These are phyloP conservation scores for Reinhardtius hippoglossoides DNA, from an alignment of 2,113 vertebrate species.

Conservation along the genomic window DNA sequence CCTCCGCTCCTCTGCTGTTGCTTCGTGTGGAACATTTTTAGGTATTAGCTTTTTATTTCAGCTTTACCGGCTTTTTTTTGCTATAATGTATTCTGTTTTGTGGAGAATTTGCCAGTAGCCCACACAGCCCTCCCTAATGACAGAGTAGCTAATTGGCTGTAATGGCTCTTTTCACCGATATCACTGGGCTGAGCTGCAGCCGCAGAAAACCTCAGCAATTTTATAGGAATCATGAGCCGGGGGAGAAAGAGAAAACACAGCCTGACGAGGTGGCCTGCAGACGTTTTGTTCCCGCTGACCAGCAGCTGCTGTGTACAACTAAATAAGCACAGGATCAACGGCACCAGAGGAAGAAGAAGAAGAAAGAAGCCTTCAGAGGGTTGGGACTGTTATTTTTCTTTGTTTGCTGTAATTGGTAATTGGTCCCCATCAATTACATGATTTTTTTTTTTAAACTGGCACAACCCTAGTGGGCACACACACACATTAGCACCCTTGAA, in stretches of 20 bases:
- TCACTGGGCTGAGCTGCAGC: slow-evolving; percentile 65
- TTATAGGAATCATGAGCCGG: slow-evolving; percentile 58
- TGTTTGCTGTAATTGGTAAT: slow-evolving; percentile 31
- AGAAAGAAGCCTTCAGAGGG: not conserved
- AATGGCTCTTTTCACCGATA: slow-evolving; percentile 79
- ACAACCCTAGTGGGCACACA: slow-evolving; percentile 27
- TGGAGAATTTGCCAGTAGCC: slow-evolving; percentile 66
- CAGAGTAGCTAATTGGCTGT: slow-evolving; percentile 78
- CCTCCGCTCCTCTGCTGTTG: slow-evolving; percentile 7
- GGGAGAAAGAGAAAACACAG: not conserved
- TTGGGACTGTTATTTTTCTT: slow-evolving; percentile 24
- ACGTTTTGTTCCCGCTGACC: slow-evolving; percentile 9
- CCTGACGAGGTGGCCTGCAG: slow-evolving; percentile 8
- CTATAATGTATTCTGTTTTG: slow-evolving; percentile 62
- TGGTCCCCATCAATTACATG: slow-evolving; percentile 38
- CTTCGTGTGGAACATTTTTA: slow-evolving; percentile 56
- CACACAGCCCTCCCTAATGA: slow-evolving; percentile 77
- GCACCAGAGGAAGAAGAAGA: not conserved
- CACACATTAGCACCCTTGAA: slow-evolving; percentile 56
- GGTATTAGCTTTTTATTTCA: slow-evolving; percentile 46
- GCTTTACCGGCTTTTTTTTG: slow-evolving; percentile 52
- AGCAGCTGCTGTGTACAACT: not conserved
- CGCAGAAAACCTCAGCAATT: slow-evolving; percentile 73
- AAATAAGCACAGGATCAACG: not conserved
- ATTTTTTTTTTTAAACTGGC: slow-evolving; percentile 48